Conservation (phyloP, 2,113 vertebrate genomes). For the Baryphthengus martii region DNA sequence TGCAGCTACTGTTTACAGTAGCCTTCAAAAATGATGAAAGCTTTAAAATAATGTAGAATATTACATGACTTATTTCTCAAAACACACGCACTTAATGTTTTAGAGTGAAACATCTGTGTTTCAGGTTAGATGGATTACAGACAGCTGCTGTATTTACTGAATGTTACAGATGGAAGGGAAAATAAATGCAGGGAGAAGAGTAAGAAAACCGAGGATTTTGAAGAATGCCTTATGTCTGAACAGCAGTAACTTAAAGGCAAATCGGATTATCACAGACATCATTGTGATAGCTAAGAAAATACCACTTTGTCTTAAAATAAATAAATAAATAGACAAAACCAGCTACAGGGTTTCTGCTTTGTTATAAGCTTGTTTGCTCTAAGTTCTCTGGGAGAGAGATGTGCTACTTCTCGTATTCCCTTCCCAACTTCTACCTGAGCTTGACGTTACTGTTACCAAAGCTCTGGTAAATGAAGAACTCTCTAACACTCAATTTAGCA, state of each 20-base stretch:
- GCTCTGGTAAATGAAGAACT: no score
- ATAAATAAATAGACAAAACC: neutral
- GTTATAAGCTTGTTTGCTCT: accelerated
- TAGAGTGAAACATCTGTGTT: conserved; percentile 24
- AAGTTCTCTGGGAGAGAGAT: neutral
- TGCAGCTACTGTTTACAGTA: conserved; percentile 60
- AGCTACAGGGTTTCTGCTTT: neutral
- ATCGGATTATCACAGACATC: neutral
- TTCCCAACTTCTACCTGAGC: neutral
- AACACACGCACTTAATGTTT: conserved; percentile 25
- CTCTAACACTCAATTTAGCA: no score
- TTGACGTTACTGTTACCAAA: neutral
- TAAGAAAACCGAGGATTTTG: neutral
- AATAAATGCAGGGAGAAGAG: neutral
- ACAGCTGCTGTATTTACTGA: conserved; percentile 37
- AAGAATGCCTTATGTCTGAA: neutral
- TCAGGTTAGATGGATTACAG: conserved; percentile 44
- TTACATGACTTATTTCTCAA: conserved; percentile 35
- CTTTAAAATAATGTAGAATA: conserved; percentile 60
- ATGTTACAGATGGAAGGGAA: conserved; percentile 13
- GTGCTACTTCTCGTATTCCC: neutral
- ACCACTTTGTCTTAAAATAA: neutral
- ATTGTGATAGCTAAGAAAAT: neutral
- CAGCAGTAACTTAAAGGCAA: neutral
- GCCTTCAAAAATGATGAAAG: conserved; percentile 60